Evolutionary conservation across 2,888 invertebrate genomes (phyloP), one percentile per base, ranked within the genome.

Genomic region (Drosophila greeni): DNA sequence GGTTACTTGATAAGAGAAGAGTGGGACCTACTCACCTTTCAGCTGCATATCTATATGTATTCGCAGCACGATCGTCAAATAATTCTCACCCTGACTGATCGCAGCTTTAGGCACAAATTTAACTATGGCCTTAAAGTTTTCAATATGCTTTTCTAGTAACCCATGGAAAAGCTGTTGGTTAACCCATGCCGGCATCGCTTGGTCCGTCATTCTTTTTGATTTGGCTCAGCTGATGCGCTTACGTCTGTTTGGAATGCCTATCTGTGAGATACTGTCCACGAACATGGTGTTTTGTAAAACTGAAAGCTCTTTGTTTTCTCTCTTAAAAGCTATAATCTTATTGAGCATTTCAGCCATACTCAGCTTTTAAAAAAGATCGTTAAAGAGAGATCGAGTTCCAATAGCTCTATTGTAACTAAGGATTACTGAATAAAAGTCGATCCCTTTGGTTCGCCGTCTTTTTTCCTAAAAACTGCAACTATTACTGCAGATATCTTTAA

Each of bases 41-140:
- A 86, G 55, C 57, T 74, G 70, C 36, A 86, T 56, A 24, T 65
- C 58, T 24, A 87, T 74, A 20, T 53, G 51, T 3, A 84, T 71
- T 36, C 87, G 78, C 33, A 84, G 61, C 65, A 87, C 84, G 51
- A 76, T 65, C 3, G 87, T 84, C 18, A 76, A 58, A 65, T 82
- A 87, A 34, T 88, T 87, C 69, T 88, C 88, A 5, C 86, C 87
- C 1, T 73, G 68, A 8, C 68, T 75, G 33, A 81, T 78, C 5
- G 86, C 86, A 2, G 81, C 62, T 1, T 52, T 62, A 3, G 71
- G 62, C 4, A 37, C 66, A 18, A 84, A 86, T 9, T 71, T 62
- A n/a, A 62, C 12, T 4, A 86, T 82, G 5, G 59, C 51, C 23
- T 72, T 54, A 31, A 82, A 80, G 23, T 81, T 58, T 1, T 39